Evolutionary conservation across 2,888 invertebrate genomes (phyloP), one percentile per base, ranked within the genome.

Genomic region (Tachystola acroxantha): DNA sequence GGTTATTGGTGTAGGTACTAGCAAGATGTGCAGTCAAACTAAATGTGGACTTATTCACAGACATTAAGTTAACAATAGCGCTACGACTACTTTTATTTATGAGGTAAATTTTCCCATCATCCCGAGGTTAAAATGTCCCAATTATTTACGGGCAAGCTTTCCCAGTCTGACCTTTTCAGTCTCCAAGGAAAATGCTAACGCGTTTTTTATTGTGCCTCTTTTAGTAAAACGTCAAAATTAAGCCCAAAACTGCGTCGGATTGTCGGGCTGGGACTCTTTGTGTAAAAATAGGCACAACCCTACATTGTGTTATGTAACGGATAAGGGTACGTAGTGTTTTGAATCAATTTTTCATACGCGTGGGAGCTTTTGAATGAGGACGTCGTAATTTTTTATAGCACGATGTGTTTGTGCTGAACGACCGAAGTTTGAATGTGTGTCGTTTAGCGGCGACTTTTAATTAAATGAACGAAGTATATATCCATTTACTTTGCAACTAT

Each of bases 81-180:
- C 52, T 45, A 48, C 44, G 53, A 57, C 59, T 55, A 56, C 60
- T 50, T 64, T 55, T 60, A 62, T 66, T 70, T 63, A 59, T 54
- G 50, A 57, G 55, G 57, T 57, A 60, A 70, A 67, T 54, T 16
- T 68, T 64, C 50, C 54, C 49, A 60, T 58, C 16, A 24, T 24
- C 58, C 63, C 57, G 51, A 55, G 64, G 62, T 63, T 66, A 64
- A 69, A 30, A 65, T 65, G 71, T 66, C 62, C 54, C 62, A 66
- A 70, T 71, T 70, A 71, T 71, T 73, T 72, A 73, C 64, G 64
- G 62, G 59, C 57, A 57, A 52, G 55, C 56, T 58, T 56, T 57
- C 54, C 45, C 48, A 47, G 50, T 55, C 53, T 52, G 55, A 57
- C 61, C 56, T 58, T 59, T 53, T 41, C 40, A 47, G 52, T 50